Conservation (phyloP, 2,888 invertebrate genomes). For the Bugula neritina region DNA sequence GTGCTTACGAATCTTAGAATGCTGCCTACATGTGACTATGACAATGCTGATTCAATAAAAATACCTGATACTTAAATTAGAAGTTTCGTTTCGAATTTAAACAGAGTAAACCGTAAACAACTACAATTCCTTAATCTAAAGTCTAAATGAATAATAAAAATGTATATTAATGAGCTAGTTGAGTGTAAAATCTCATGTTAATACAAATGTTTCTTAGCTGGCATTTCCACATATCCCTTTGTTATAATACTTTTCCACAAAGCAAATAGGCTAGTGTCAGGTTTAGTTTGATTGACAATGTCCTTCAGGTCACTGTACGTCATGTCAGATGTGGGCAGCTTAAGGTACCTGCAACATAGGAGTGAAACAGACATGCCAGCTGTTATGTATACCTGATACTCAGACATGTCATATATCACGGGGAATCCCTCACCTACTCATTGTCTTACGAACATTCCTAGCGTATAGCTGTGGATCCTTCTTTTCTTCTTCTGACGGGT, state of each 20-base stretch:
- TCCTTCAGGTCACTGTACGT: slow-evolving; percentile 1
- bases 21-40: too few species aligned
- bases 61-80: too few species aligned
- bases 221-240: slow-evolving; percentile 22
- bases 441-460: slow-evolving; percentile 77
- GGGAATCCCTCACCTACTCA: slow-evolving; percentile 60
- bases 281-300: not conserved
- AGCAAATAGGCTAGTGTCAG: not conserved
- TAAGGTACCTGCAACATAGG: not conserved
- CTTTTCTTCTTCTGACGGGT: slow-evolving; percentile 78
- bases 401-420: not conserved
- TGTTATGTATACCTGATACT: not conserved
- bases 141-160: too few species aligned
- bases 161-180: too few species aligned
- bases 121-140: too few species aligned
- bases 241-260: not conserved
- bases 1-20: too few species aligned
- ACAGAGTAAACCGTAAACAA: too few species aligned
- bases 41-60: too few species aligned
- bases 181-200: too few species aligned
- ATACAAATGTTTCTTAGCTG: slow-evolving; percentile 2
- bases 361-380: not conserved
- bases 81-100: too few species aligned
- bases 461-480: slow-evolving; percentile 81
- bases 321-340: not conserved